Conservation (phyloP, 2,797 vertebrate genomes). For the Tapirus indicus region DNA sequence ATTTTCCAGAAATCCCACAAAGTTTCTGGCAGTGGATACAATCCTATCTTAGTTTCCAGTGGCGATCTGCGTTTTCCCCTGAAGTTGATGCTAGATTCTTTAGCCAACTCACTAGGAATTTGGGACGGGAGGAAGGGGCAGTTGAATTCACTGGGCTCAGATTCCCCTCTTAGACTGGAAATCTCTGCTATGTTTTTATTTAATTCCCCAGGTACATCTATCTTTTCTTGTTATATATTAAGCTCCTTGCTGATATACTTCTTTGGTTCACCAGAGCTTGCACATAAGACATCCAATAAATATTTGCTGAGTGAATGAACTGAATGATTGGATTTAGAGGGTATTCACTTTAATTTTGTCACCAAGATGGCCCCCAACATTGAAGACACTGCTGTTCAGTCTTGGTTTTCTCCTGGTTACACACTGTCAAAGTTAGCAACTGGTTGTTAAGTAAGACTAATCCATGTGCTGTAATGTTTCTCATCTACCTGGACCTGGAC, state of each 20-base stretch:
- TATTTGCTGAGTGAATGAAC: not conserved
- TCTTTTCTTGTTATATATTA: not conserved
- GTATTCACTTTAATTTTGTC: not conserved
- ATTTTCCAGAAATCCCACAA: not conserved
- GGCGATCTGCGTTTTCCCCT: not conserved
- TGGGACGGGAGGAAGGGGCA: not conserved
- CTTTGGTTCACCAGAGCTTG: not conserved
- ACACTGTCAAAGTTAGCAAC: not conserved
- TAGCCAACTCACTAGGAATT: not conserved
- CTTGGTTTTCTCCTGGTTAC: not conserved
- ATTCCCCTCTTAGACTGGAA: not conserved
- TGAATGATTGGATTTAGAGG: not conserved
- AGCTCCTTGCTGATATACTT: not conserved
- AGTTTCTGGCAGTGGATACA: not conserved
- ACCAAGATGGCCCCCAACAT: not conserved
- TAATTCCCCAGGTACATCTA: not conserved
- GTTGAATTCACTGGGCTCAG: not conserved
- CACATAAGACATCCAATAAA: not conserved
- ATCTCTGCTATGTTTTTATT: not conserved
- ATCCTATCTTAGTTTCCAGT: not conserved
- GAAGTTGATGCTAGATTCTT: not conserved
- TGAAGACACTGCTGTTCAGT: not conserved
- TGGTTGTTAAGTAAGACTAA: not conserved
- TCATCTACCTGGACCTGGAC: not conserved
- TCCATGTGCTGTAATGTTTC: not conserved